Evolutionary conservation across 2,113 vertebrate species (phyloP).

Genomic region (Myxocyprinus asiaticus): DNA sequence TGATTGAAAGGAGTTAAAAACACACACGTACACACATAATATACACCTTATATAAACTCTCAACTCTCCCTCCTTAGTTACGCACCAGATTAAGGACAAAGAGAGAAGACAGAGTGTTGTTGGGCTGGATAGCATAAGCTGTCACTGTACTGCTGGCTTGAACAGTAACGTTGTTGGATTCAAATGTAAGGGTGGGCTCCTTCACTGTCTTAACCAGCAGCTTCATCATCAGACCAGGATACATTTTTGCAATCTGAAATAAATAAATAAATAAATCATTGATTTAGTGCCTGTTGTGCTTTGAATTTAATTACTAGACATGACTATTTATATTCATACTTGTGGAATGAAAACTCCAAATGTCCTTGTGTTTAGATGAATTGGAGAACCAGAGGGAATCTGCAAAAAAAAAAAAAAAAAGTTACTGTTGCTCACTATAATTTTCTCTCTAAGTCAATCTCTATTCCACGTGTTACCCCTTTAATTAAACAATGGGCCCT

Average conservation of each 20-base stretch:
- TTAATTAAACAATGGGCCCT: no score
- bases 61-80: conserved; percentile 9
- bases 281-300: not conserved
- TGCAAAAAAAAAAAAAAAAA: conserved; percentile 48
- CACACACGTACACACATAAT: no score
- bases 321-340: conserved; percentile 52
- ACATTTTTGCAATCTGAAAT: conserved; percentile 68
- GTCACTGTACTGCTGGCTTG: conserved; percentile 58
- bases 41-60: no score
- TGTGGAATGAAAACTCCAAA: conserved; percentile 70
- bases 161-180: conserved; percentile 62
- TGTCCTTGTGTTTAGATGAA: conserved; percentile 71
- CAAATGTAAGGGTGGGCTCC: conserved; percentile 59
- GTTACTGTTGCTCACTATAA: no score
- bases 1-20: not conserved
- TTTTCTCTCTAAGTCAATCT: no score
- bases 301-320: not conserved
- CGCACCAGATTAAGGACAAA: conserved; percentile 74
- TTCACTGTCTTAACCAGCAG: conserved; percentile 62
- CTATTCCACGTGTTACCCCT: no score
- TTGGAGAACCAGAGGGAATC: conserved; percentile 69
- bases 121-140: conserved; percentile 72
- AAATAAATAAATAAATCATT: not conserved
- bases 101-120: conserved; percentile 67
- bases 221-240: conserved; percentile 72